A percentile compares a stretch with the other conserved stretches of the same genome.
Conservation (phyloP, 2,888 invertebrate genomes). For the Horisme vitalbata region DNA sequence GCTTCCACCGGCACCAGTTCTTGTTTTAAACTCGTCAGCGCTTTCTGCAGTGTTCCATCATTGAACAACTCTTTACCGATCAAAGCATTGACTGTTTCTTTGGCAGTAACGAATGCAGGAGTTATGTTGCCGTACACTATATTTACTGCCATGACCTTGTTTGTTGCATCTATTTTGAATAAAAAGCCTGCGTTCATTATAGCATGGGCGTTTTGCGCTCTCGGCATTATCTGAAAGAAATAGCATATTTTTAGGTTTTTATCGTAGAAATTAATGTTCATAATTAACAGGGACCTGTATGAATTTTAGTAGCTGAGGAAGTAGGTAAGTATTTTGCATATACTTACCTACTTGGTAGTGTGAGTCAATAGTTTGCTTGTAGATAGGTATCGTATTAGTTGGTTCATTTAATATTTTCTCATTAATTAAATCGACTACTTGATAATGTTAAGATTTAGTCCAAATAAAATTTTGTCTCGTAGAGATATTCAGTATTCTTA, state of each 20-base stretch:
- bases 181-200: conserved; percentile 90
- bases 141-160: conserved; percentile 68
- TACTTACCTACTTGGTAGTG: too few relatives aligned
- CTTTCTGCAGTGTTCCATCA: conserved; percentile 67
- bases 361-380: too few relatives aligned
- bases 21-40: conserved; percentile 74
- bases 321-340: too few relatives aligned
- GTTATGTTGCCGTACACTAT: conserved; percentile 87
- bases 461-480: too few relatives aligned
- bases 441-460: too few relatives aligned
- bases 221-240: conserved; percentile 85
- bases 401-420: too few relatives aligned
- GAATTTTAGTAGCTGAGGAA: too few relatives aligned
- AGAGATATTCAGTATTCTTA: too few relatives aligned
- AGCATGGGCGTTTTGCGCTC: conserved; percentile 90
- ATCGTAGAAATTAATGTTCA: neutral
- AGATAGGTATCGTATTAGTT: too few relatives aligned
- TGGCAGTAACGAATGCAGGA: conserved; percentile 81
- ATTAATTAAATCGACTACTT: too few relatives aligned
- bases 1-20: conserved; percentile 86
- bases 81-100: conserved; percentile 75
- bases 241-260: neutral
- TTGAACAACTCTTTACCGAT: conserved; percentile 70
- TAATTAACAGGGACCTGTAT: too few relatives aligned
- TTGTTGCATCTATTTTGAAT: conserved; percentile 77